A percentile compares a stretch with the other conserved stretches of the same genome.
phyloP scores from a whole-genome alignment of 2,797 vertebrate species.

The Gila robusta region DNA sequence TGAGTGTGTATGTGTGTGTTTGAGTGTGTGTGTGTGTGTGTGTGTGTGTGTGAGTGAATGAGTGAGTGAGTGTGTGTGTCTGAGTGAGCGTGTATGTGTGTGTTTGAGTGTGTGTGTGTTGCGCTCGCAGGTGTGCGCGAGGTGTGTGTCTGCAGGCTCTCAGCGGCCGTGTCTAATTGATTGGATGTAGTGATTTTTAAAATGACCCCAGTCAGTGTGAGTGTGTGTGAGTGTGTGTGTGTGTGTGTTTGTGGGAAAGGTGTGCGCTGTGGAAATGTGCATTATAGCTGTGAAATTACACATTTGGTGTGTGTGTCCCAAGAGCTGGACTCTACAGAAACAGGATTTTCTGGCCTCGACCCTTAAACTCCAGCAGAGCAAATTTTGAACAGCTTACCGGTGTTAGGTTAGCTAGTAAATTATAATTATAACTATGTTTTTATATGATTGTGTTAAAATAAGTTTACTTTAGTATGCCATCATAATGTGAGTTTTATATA shows the following conservation, averaged over 20 bases:
- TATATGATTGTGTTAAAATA: not conserved
- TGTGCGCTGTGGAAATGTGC: slow-evolving; percentile 54
- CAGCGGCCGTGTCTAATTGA: slow-evolving; percentile 60
- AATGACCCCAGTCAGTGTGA: slow-evolving; percentile 53
- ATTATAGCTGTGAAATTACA: slow-evolving; percentile 63
- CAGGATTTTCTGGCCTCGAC: slow-evolving; percentile 5
- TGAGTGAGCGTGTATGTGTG: not conserved
- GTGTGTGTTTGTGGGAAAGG: slow-evolving; percentile 41
- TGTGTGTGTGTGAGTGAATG: slow-evolving; percentile 24
- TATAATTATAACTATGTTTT: too few relatives aligned
- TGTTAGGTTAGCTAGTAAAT: too few relatives aligned
- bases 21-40: not conserved
- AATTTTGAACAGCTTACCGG: not conserved
- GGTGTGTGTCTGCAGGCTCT: slow-evolving; percentile 40
- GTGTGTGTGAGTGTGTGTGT: slow-evolving; percentile 27
- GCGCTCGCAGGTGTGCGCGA: slow-evolving; percentile 38
- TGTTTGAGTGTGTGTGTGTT: slow-evolving; percentile 29
- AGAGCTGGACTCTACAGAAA: slow-evolving; percentile 41
- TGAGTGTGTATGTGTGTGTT: not conserved
- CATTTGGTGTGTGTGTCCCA: slow-evolving; percentile 35
- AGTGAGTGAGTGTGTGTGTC: not conserved
- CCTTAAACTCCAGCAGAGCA: slow-evolving; percentile 8
- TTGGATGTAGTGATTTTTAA: slow-evolving; percentile 53
- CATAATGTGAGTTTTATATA: too few relatives aligned
- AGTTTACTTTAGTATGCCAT: too few relatives aligned